These are phyloP conservation scores for Amphiprion percula DNA, from an alignment of 2,113 vertebrate species.

Conservation along the genomic window DNA sequence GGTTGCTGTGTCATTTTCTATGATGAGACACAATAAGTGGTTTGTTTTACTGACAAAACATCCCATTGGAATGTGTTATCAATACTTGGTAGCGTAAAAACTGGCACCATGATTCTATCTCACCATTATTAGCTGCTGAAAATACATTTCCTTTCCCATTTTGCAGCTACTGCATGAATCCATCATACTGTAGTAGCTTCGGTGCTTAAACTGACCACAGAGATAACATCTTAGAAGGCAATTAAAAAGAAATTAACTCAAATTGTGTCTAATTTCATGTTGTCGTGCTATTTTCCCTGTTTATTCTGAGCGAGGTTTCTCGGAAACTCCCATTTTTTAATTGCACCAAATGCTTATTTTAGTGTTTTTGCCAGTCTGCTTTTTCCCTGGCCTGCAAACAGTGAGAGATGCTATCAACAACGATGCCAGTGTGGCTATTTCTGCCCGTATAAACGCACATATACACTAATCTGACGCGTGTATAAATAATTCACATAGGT, in stretches of 20 bases:
- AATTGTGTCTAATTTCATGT: conserved; percentile 85
- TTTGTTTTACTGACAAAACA: conserved; percentile 26
- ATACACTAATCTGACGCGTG: conserved; percentile 49
- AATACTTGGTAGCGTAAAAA: background rate
- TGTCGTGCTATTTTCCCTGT: conserved; percentile 85
- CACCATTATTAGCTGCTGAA: background rate
- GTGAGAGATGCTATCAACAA: conserved; percentile 93
- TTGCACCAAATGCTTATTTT: conserved; percentile 75
- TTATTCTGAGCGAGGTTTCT: conserved; percentile 85
- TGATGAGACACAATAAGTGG: conserved; percentile 28
- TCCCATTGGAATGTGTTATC: background rate
- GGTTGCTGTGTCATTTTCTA: background rate
- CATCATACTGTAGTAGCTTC: conserved; percentile 51
- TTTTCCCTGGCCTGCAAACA: conserved; percentile 88
- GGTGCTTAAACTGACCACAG: conserved; percentile 78
- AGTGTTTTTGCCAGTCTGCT: conserved; percentile 40
- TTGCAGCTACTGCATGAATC: conserved; percentile 22
- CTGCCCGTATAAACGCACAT: conserved; percentile 31
- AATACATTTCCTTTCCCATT: background rate
- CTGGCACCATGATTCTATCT: background rate
- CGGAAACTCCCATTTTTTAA: conserved; percentile 87
- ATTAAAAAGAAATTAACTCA: conserved; percentile 84
- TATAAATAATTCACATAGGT: conserved; percentile 72
- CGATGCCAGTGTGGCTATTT: conserved; percentile 91
- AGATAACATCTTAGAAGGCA: conserved; percentile 81